Evolutionary conservation across 2,113 vertebrate genomes (phyloP), one percentile per base, ranked within the genome.

Genomic region (Turdus rufiventris): DNA sequence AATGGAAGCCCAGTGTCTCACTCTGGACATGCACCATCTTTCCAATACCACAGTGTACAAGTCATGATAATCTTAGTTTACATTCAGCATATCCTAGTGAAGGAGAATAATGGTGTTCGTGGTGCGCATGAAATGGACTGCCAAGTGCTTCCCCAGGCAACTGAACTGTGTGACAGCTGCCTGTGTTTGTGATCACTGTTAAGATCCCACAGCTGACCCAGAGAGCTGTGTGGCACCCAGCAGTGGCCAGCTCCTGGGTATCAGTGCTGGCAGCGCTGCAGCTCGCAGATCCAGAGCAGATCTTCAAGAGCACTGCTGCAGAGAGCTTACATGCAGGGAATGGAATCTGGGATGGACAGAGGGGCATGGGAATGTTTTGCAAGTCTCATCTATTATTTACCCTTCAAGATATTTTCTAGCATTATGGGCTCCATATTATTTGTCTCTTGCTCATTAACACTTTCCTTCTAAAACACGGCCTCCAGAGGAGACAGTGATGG

Each of bases 141-240:
- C 60, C 57, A 93, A 93, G 36, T 36, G 31, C n/a, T 75, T 75
- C 15, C 34, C 18, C 15, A 82, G 53, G 48, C 24, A 62, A 21
- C 14, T 71, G 12, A 71, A 24, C 18, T 74, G 4, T 25, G 29
- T n/a, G 9, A 20, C 9, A 31, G 2, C 6, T 2, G 3, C 1
- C 9, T 85, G 71, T 25, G 23, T 47, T 66, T 79, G 43, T 23
- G 47, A 25, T 65, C 38, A 9, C 53, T 48, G 51, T 12, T 25
- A 15, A 16, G 20, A 33, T 43, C 36, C 45, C 50, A 1, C 24
- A 71, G 65, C 25, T 78, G 38, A 34, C 34, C 40, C 20, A 29
- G 61, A 71, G 68, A 1, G 10, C 4, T 19, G 19, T 13, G 8
- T 47, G 51, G 51, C 61, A 74, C 10, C 54, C 28, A 54, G 21